phyloP scores from a whole-genome alignment of 2,888 invertebrate species.

The Andrena fulva region DNA sequence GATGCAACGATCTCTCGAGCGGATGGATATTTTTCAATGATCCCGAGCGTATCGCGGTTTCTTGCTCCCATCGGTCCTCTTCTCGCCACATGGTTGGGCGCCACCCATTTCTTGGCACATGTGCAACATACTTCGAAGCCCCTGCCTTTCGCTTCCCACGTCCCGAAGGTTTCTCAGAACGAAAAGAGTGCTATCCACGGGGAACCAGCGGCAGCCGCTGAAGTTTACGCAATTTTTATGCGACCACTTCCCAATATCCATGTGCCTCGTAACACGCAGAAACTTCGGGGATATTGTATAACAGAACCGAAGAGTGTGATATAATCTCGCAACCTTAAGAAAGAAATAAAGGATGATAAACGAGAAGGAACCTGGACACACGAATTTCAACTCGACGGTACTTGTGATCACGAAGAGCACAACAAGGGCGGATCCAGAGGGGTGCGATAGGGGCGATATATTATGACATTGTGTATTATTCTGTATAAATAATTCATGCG shows the following conservation, averaged over 20 bases:
- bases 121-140: constrained; percentile 68
- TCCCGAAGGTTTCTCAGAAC: constrained; percentile 76
- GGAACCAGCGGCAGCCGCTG: constrained; percentile 44
- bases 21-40: constrained; percentile 38
- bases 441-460: too few relatives aligned
- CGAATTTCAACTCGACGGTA: too few relatives aligned
- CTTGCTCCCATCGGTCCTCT: constrained; percentile 41
- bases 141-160: constrained; percentile 80
- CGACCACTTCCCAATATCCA: background rate
- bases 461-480: too few relatives aligned
- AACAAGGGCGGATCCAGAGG: too few relatives aligned
- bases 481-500: too few relatives aligned
- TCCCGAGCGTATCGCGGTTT: constrained; percentile 13
- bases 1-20: background rate
- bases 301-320: too few relatives aligned
- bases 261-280: background rate
- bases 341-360: too few relatives aligned
- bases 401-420: too few relatives aligned
- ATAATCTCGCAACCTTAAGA: too few relatives aligned
- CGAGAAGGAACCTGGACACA: too few relatives aligned
- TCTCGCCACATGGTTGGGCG: constrained; percentile 74
- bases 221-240: constrained; percentile 53
- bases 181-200: constrained; percentile 58
- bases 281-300: background rate
- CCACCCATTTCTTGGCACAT: constrained; percentile 77